Evolutionary conservation across 2,797 vertebrate genomes (phyloP), one percentile per base, ranked within the genome.

Genomic region (Bovichtus variegatus): DNA sequence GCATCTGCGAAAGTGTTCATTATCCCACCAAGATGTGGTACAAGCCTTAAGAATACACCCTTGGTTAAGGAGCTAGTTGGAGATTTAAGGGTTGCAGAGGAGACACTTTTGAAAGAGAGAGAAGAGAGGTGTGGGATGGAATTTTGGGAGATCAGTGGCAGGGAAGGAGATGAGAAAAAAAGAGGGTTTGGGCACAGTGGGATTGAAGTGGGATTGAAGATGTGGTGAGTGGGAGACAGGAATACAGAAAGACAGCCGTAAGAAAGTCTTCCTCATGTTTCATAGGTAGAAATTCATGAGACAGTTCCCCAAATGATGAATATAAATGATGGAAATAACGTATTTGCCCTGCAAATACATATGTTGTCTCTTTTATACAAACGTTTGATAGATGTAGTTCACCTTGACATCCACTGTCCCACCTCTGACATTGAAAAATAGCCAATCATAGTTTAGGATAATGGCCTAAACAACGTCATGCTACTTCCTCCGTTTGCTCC

Each of bases 91-190:
- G 86, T 87, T 79, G 58, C 49, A 74, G 60, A 81, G 68, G 51
- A 78, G 76, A 73, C 64, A 60, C 34, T 68, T 82, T 74, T 70
- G 71, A 71, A 59, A 55, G 64, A 58, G 74, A 70, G 61, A 62
- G 61, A 68, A 50, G 54, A 74, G 6, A 31, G 54, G 38, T 43
- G 58, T 81, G 83, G 65, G 84, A 65, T 51, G 59, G 8, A 85
- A 82, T 87, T 91, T 89, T 73, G 80, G 85, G 76, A 91, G 87
- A 88, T 92, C 90, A 83, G 81, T 85, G 74, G 86, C 82, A 81
- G 81, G 67, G 78, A 87, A 71, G 84, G 76, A 83, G 90, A 89
- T 89, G 90, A 90, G 87, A n/a, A n/a, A n/a, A 84, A 82, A 81
- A 85, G 85, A 83, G 83, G 74, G 80, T 87, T 87, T 86, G 69